phyloP scores from a whole-genome alignment of 2,888 invertebrate species.

The Apodemia zela region DNA sequence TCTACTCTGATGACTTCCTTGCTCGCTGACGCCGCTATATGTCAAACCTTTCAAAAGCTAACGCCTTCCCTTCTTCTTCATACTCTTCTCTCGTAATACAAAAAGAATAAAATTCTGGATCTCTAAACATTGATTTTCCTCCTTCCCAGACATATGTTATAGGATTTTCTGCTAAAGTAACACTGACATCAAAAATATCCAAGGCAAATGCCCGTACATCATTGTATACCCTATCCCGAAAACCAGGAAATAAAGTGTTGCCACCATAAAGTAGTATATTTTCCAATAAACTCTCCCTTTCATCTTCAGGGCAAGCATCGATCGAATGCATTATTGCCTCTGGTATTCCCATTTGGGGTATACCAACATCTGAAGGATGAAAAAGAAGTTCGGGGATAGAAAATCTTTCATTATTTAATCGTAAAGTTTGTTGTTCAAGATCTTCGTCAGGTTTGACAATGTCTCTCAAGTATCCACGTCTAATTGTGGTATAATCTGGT shows the following conservation, averaged over 20 bases:
- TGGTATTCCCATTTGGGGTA: conserved; percentile 94
- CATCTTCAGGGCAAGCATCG: conserved; percentile 85
- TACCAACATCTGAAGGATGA: conserved; percentile 95
- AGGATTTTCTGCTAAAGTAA: conserved; percentile 83
- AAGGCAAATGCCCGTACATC: conserved; percentile 91
- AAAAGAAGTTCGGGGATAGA: conserved; percentile 97
- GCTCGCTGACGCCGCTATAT: conserved; percentile 71
- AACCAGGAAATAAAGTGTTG: conserved; percentile 89
- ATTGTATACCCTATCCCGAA: conserved; percentile 81
- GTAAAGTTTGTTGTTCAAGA: conserved; percentile 87
- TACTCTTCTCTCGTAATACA: conserved; percentile 92
- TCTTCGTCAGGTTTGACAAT: conserved; percentile 62
- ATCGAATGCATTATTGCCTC: conserved; percentile 92
- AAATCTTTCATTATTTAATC: conserved; percentile 96
- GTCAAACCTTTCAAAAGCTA: conserved; percentile 80
- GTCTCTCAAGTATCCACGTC: conserved; percentile 85
- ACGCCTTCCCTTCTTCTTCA: conserved; percentile 89
- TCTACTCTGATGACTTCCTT: conserved; percentile 50
- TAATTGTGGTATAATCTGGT: conserved; percentile 95
- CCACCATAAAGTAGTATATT: conserved; percentile 94
- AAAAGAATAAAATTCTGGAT: conserved; percentile 85
- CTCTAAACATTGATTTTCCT: conserved; percentile 87
- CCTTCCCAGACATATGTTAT: conserved; percentile 94
- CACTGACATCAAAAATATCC: conserved; percentile 87
- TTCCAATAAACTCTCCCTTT: conserved; percentile 87